Base-by-base conservation (phyloP, 2,888 invertebrate genomes). In the Eupithecia subfuscata region DNA sequence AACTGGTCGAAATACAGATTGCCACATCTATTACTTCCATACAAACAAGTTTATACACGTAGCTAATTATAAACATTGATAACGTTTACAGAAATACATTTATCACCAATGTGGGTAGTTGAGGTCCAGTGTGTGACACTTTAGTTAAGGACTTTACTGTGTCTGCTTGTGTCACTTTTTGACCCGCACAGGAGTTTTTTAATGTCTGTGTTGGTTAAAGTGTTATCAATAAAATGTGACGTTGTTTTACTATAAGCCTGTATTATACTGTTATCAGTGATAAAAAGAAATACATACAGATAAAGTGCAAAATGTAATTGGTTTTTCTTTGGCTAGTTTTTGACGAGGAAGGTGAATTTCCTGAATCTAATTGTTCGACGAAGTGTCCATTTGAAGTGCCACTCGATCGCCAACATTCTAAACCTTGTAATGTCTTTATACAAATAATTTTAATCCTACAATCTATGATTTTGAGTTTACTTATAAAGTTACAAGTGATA, bases 31-130 rank as follows among this genome's bases (percentile, higher is more conserved):
- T 71, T 69, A 45, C 52, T 56, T 69, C 65, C 71, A 74, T 48
- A 65, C 71, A 74, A 30, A 72, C 65, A 48, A 30, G 22, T 76
- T 40, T 74, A 76, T 68, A 45, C 70, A 40, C 25, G 43, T 69
- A 71, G 30, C 52, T 69, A 40, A 60, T 65, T 69, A 30, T 64
- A 72, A 75, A 56, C 60, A 69, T 18, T 70, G 76, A 77, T 77
- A 77, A 78, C 45, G 14, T 52, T 34, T 25, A 40, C 25, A 60
- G 25, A 67, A 52, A 70, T 60, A 71, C 11, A 8, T 22, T 71
- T 73, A 73, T 75, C 73, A 69, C 14, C 48, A 71, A 73, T 67
- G 73, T 52, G 75, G 78, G 78, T 78, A 77, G 69, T 37, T 65
- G 12, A 6, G 25, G 60, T 34, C n/a, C 74, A 74, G 45, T 72